A percentile compares a stretch with the other conserved stretches of the same genome.
These are phyloP conservation scores for Eclectus roratus DNA, from an alignment of 2,113 vertebrate species.

Conservation along the genomic window DNA sequence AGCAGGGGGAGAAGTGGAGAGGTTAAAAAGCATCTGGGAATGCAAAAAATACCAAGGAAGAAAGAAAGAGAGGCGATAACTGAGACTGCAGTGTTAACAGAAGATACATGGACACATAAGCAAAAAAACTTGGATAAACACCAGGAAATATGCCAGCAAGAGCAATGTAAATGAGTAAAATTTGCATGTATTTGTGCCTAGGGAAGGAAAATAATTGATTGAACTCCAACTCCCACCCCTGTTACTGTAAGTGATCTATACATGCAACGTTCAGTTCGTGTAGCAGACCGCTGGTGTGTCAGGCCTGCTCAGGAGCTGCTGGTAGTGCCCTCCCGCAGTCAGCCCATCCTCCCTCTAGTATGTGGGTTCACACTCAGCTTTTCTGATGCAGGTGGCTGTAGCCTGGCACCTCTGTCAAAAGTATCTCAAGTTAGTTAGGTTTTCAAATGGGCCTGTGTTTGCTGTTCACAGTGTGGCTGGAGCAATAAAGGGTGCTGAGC, in stretches of 20 bases:
- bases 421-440: not conserved
- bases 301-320: not conserved
- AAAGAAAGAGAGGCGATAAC: not conserved
- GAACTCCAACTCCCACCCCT: not conserved
- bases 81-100: not conserved
- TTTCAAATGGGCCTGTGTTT: not conserved
- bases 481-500: not conserved
- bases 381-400: not conserved
- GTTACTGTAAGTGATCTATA: not conserved
- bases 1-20: not conserved
- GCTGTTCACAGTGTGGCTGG: not conserved
- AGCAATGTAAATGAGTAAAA: not conserved
- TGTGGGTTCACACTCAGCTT: not conserved
- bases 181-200: conserved; percentile 5
- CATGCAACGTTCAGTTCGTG: not conserved
- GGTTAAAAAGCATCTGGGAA: conserved; percentile 1
- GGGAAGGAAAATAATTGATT: not conserved
- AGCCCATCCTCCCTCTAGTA: not conserved
- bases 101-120: not conserved
- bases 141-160: not conserved
- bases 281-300: not conserved
- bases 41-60: not conserved
- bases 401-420: not conserved
- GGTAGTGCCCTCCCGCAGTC: not conserved
- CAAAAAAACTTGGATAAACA: not conserved